phyloP scores from a whole-genome alignment of 2,888 invertebrate genomes.

The Tanytarsus gracilentus region DNA sequence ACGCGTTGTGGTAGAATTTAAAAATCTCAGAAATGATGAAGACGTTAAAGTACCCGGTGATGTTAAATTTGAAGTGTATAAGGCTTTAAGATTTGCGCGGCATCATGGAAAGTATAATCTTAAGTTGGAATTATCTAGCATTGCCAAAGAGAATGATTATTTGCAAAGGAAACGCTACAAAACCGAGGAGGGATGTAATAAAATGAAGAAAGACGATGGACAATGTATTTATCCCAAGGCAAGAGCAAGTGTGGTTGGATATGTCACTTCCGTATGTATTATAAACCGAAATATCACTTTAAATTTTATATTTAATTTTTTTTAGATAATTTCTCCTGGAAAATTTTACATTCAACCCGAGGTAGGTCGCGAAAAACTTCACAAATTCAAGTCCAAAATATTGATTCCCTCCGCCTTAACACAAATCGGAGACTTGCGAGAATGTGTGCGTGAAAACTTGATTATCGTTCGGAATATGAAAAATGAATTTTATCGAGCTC shows the following conservation, averaged over 20 bases:
- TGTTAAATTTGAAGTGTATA: slow-evolving; percentile 59
- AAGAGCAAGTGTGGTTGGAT: no score
- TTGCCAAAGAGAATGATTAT: no score
- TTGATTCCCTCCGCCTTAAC: not conserved
- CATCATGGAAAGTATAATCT: no score
- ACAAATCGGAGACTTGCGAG: not conserved
- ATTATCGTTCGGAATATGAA: not conserved
- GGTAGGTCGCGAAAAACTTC: slow-evolving; percentile 26
- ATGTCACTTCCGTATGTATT: no score
- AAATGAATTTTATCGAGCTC: not conserved
- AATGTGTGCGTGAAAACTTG: not conserved
- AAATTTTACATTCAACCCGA: slow-evolving; percentile 42
- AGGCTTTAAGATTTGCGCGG: slow-evolving; percentile 60
- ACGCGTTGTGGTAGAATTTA: slow-evolving; percentile 61
- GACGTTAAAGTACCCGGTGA: slow-evolving; percentile 47
- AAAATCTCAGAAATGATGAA: slow-evolving; percentile 38
- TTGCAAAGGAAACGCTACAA: no score
- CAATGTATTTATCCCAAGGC: no score
- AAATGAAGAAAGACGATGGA: no score
- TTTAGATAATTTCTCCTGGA: slow-evolving; percentile 29
- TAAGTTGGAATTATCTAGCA: no score
- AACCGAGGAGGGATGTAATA: no score
- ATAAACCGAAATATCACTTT: no score
- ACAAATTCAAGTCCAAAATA: not conserved
- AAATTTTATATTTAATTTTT: not conserved